Conservation (phyloP, 2,797 vertebrate genomes). For the Cyprinodon diabolis region DNA sequence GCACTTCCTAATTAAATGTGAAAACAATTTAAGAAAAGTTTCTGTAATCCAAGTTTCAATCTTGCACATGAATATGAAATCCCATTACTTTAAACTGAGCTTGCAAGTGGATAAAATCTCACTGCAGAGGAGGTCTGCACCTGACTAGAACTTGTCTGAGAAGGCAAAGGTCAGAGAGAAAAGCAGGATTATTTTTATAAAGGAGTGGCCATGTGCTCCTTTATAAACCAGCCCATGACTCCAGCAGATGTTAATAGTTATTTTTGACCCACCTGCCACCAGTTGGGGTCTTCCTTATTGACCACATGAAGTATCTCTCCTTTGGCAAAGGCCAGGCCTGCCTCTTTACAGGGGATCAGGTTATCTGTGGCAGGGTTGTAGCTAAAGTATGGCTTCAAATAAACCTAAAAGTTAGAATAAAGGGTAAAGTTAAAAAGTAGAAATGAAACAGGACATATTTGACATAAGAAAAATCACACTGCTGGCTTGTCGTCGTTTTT, state of each 20-base stretch:
- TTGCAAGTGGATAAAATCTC: no score
- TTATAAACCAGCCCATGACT: no score
- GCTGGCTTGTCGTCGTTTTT: not conserved
- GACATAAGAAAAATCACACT: not conserved
- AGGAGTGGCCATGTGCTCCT: no score
- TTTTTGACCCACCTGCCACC: slow-evolving; percentile 93
- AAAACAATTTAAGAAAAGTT: no score
- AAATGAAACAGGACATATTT: not conserved
- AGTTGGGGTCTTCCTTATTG: slow-evolving; percentile 96
- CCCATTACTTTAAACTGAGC: no score
- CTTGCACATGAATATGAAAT: no score
- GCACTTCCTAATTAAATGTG: no score
- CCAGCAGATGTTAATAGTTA: not conserved
- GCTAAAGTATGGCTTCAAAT: slow-evolving; percentile 96
- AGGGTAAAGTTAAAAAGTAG: not conserved
- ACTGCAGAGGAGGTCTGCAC: no score
- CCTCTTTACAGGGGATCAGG: slow-evolving; percentile 98
- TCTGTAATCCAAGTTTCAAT: no score
- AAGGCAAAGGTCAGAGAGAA: no score
- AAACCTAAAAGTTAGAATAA: slow-evolving; percentile 81
- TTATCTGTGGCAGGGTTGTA: slow-evolving; percentile 95
- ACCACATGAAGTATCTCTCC: slow-evolving; percentile 97
- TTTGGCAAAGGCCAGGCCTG: slow-evolving; percentile 93
- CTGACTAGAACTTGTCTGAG: no score
- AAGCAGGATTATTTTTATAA: no score